Percentiles rank a stretch among this genome's conserved stretches.
Evolutionary conservation across 1,140 invertebrate species (phyloP).

Genomic region (Euwallacea fornicatus): DNA sequence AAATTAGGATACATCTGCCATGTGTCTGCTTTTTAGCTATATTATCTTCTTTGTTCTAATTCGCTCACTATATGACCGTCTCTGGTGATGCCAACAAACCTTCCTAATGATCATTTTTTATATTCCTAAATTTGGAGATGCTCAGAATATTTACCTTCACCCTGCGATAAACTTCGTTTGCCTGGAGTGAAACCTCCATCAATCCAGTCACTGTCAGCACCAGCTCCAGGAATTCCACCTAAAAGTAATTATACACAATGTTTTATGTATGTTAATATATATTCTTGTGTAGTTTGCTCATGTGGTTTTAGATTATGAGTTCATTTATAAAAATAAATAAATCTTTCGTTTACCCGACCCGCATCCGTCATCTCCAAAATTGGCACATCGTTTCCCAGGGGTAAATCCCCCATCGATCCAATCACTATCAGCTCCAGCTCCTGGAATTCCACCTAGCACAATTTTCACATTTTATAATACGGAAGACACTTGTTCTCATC

Average conservation of each 20-base stretch:
- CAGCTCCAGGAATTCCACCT: conserved; percentile 31
- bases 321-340: not conserved
- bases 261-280: no score
- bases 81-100: no score
- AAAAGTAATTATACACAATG: not conserved
- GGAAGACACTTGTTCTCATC: no score
- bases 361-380: conserved; percentile 29
- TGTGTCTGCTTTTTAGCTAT: no score
- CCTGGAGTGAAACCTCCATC: conserved; percentile 37
- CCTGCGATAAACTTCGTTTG: conserved; percentile 7
- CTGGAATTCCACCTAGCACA: conserved; percentile 25
- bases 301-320: no score
- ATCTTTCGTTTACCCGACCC: conserved; percentile 17
- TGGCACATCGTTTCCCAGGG: conserved; percentile 39
- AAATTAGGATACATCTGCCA: not conserved
- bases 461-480: no score
- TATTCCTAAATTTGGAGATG: no score
- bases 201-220: conserved; percentile 35
- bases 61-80: no score
- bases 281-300: no score
- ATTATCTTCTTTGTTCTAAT: no score
- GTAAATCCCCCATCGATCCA: conserved; percentile 32
- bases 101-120: no score
- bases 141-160: no score
- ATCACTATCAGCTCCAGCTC: conserved; percentile 29